phyloP scores from a whole-genome alignment of 2,888 invertebrate species.

The Drosophila ezoana region DNA sequence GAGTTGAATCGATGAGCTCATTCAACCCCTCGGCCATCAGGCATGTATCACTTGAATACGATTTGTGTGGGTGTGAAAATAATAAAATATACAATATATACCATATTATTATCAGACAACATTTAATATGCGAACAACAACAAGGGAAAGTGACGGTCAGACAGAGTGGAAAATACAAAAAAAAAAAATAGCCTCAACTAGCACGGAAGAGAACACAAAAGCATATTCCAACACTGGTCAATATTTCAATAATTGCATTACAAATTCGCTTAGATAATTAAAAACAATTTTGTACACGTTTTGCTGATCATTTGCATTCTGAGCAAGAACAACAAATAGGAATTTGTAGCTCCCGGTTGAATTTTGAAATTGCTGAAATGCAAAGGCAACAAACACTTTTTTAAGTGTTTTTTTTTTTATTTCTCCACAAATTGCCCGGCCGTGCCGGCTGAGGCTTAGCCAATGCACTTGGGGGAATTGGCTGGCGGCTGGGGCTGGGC shows the following conservation, averaged over 20 bases:
- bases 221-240: conserved; percentile 4
- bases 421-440: conserved; percentile 48
- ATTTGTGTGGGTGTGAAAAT: conserved; percentile 18
- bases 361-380: conserved; percentile 40
- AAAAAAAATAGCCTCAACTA: no score
- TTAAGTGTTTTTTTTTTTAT: conserved; percentile 20
- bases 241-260: conserved; percentile 16
- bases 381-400: conserved; percentile 22
- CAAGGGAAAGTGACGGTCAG: conserved; percentile 5
- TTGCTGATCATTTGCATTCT: no score
- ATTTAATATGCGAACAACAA: conserved; percentile 21
- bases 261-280: conserved; percentile 28
- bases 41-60: conserved; percentile 20
- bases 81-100: conserved; percentile 13
- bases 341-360: not conserved
- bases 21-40: conserved; percentile 26
- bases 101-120: not conserved
- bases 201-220: conserved; percentile 9
- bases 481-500: not conserved
- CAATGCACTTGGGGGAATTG: conserved; percentile 2
- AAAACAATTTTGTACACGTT: not conserved
- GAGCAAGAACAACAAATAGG: no score
- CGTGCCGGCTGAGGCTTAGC: conserved; percentile 21
- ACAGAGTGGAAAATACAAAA: not conserved
- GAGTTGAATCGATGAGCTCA: conserved; percentile 53